Base-by-base conservation (phyloP, 2,797 vertebrate species). In the Borostomias antarcticus region DNA sequence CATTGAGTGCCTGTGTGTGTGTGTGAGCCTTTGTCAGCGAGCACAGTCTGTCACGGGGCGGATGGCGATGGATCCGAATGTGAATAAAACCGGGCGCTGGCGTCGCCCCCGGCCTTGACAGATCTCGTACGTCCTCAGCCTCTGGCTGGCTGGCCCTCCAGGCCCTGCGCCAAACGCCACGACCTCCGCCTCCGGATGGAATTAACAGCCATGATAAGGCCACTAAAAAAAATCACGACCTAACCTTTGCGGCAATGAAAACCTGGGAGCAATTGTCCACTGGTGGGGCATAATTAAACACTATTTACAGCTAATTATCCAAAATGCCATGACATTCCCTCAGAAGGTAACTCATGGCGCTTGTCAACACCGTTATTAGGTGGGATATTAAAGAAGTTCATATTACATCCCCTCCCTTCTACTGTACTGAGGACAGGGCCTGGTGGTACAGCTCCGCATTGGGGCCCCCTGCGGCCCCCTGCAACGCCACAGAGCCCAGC, bases 311-410 rank as follows among this genome's bases (percentile, higher is more conserved):
- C 80, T 85, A 86, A 89, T 91, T 89, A 90, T 84, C 84, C 74
- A 90, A n/a, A 91, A 91, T 90, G 89, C 83, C 90, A 85, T 48
- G 77, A 72, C 85, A 87, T 91, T 90, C 82, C 73, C 72, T 64
- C 69, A 71, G 73, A 69, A 81, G 80, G 81, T 85, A 87, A 90
- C 77, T 84, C 76, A 77, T 50, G 63, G 66, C 10, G 58, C 82
- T 86, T 91, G 88, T 91, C 92, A 91, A 81, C 89, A 78, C 75
- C 67, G 79, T 84, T 83, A 90, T 89, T 89, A 89, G 69, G 62
- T 2, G 52, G 72, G 75, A 81, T 85, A 88, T 89, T 88, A 88
- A 84, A 77, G 64, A 70, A 74, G 78, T 79, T 87, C 75, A 82
- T 85, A 85, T 91, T 88, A 89, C 88, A 89, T 63, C 70, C 53